Evolutionary conservation across 2,888 invertebrate species (phyloP), one percentile per base, ranked within the genome.

Genomic region (Plebejus melissa): DNA sequence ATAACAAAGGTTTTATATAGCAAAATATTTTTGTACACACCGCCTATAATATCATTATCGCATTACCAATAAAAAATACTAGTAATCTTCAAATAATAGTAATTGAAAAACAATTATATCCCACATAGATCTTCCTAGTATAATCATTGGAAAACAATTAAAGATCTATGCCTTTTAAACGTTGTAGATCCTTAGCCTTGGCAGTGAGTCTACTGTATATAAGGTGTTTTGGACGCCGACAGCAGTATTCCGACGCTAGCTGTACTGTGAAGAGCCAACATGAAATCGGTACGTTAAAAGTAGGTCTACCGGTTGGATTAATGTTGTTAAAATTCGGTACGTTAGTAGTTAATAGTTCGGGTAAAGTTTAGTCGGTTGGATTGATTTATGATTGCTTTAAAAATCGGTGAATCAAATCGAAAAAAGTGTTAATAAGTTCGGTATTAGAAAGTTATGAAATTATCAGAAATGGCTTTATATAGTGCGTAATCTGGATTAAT

Each of bases 261-360:
- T 80, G 84, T 82, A 7, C n/a, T n/a, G 22, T 22, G 58, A 6
- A 81, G 81, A 81, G 83, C 80, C 90, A 91, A 84, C 90, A 93
- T 93, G 92, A 86, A 91, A 89, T 85, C 88, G 92, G 92, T 93
- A 87, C 84, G 91, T 89, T 72, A 4, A 4, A 60, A 60, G 28
- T 28, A 11, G 60, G 60, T 28, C 22, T 28, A 60, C 28, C 28
- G 28, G 28, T 60, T 9, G 11, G 4, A 28, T 28, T 57, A 50
- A 50, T 50, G 13, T 54, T 58, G 58, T 28, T 11, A 28, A 22
- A 60, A 60, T 11, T 60, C 9, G 9, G 28, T 28, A 54, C 16
- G 16, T 54, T 54, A 16, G 32, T 54, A 16, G 16, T 54, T 16
- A 22, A 22, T 22, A 22, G 54, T 16, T 54, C 16, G 54, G 41